These are phyloP conservation scores for Mythimna pallens DNA, from an alignment of 2,888 invertebrate genomes.

Conservation along the genomic window DNA sequence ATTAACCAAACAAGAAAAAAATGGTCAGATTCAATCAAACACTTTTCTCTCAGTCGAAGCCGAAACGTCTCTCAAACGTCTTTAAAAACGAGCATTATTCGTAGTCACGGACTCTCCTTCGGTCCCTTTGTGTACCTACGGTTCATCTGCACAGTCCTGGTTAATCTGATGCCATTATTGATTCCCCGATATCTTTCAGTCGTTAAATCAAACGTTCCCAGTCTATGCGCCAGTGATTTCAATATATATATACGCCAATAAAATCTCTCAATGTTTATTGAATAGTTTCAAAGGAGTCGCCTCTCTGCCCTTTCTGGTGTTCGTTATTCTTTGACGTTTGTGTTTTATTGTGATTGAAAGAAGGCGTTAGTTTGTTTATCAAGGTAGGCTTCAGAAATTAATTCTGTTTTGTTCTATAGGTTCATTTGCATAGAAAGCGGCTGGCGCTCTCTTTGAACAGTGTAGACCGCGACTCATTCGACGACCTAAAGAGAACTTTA, in stretches of 20 bases:
- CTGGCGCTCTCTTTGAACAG: background rate
- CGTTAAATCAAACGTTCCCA: slow-evolving; percentile 63
- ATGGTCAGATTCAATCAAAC: slow-evolving; percentile 3
- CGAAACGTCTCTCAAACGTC: slow-evolving; percentile 60
- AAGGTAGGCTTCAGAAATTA: background rate
- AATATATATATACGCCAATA: slow-evolving; percentile 53
- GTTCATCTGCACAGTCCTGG: slow-evolving; percentile 78
- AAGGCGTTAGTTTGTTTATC: slow-evolving; percentile 27
- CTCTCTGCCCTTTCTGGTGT: slow-evolving; percentile 10
- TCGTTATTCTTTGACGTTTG: slow-evolving; percentile 45
- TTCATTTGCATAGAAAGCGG: background rate
- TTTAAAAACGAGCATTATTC: slow-evolving; percentile 77
- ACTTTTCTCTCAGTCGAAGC: slow-evolving; percentile 22
- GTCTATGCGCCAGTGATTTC: slow-evolving; percentile 51
- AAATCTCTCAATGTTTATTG: slow-evolving; percentile 58
- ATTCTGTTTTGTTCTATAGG: background rate
- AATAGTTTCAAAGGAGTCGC: slow-evolving; percentile 42
- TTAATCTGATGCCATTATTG: slow-evolving; percentile 87
- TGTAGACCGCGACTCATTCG: background rate
- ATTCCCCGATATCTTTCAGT: slow-evolving; percentile 65
- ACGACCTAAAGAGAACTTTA: no score
- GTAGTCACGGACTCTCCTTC: slow-evolving; percentile 79
- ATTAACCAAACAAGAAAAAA: slow-evolving; percentile 25
- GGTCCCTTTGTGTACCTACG: slow-evolving; percentile 75
- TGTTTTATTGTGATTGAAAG: slow-evolving; percentile 18